These are phyloP conservation scores for Calephelis perditalis DNA, from an alignment of 2,888 invertebrate genomes.

Conservation along the genomic window DNA sequence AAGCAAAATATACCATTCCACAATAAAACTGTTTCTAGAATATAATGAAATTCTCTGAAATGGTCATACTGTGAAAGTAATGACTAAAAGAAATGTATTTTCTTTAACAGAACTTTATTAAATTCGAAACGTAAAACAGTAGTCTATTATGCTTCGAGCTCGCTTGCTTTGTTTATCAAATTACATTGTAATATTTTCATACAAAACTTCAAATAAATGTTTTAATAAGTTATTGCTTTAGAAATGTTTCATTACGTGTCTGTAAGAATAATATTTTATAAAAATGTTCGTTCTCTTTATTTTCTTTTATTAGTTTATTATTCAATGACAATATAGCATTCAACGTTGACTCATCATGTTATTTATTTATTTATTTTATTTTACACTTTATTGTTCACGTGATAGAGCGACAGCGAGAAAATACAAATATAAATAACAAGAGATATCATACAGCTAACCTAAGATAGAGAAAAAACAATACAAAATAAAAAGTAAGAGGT, in stretches of 20 bases:
- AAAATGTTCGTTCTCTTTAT: not conserved
- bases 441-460: too few species aligned
- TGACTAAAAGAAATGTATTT: slow-evolving; percentile 6
- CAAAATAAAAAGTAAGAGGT: too few species aligned
- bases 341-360: too few species aligned
- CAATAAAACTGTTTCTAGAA: slow-evolving; percentile 8
- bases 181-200: not conserved
- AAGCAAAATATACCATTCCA: not conserved
- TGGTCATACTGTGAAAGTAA: not conserved
- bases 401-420: too few species aligned
- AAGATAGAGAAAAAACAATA: too few species aligned
- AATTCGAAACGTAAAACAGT: slow-evolving; percentile 23
- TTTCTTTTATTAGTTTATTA: not conserved
- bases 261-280: too few species aligned
- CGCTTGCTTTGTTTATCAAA: slow-evolving; percentile 13
- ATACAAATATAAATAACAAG: too few species aligned
- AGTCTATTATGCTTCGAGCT: slow-evolving; percentile 19
- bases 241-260: not conserved
- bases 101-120: slow-evolving; percentile 10
- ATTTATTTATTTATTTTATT: too few species aligned
- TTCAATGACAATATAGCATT: too few species aligned
- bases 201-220: slow-evolving; percentile 2
- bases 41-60: slow-evolving; percentile 10
- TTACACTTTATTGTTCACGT: too few species aligned
- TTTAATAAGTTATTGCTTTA: slow-evolving; percentile 5